These are phyloP conservation scores for Xestobium rufovillosum DNA, from an alignment of 2,888 invertebrate species.

Conservation along the genomic window DNA sequence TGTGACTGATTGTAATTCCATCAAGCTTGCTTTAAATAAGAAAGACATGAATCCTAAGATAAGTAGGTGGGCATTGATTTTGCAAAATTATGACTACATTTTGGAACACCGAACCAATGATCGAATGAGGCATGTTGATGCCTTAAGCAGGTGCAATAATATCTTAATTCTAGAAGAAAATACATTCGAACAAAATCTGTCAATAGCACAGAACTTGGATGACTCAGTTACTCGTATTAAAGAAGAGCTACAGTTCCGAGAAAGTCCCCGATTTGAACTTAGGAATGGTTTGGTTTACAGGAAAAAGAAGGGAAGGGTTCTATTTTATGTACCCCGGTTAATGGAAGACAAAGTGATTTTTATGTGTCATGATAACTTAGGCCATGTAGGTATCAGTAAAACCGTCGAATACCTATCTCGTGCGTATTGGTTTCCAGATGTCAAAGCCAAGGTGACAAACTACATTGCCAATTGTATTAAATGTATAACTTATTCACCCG, in stretches of 20 bases:
- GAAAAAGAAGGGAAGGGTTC: conserved; percentile 14
- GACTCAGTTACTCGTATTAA: conserved; percentile 21
- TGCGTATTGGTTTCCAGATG: conserved; percentile 31
- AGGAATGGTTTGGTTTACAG: conserved; percentile 23
- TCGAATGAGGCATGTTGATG: conserved; percentile 31
- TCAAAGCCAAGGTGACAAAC: conserved; percentile 22
- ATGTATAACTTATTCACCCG: conserved; percentile 24
- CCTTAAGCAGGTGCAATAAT: conserved; percentile 24
- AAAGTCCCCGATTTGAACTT: conserved; percentile 20
- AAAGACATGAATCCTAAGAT: conserved; percentile 30
- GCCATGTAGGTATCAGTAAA: conserved; percentile 11
- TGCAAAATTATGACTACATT: conserved; percentile 24
- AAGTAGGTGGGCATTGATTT: conserved; percentile 25
- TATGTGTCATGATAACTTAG: conserved; percentile 14
- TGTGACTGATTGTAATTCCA: conserved; percentile 29
- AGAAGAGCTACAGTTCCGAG: conserved; percentile 18
- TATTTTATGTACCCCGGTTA: conserved; percentile 23
- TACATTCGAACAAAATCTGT: conserved; percentile 22
- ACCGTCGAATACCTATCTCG: conserved; percentile 22
- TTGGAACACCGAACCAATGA: conserved; percentile 19
- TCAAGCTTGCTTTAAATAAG: conserved; percentile 27
- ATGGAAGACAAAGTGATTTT: conserved; percentile 19
- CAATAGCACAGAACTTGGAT: conserved; percentile 22
- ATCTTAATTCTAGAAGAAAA: conserved; percentile 24
- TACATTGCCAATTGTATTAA: conserved; percentile 27